Base-by-base conservation (phyloP, 2,113 vertebrate species). In the Capreolus pygargus region DNA sequence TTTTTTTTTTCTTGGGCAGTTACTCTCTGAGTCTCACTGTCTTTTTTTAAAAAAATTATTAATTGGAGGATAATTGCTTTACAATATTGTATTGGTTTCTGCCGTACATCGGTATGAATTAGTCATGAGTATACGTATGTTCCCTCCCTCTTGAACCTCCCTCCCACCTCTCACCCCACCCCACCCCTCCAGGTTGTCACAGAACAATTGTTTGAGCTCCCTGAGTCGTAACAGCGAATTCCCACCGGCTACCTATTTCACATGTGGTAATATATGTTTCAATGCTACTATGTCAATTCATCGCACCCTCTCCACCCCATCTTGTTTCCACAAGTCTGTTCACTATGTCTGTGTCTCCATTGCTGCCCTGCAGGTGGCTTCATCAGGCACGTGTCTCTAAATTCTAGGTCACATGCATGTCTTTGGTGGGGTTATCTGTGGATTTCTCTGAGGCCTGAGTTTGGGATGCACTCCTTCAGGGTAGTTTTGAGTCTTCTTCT, bases 1-100 rank as follows among this genome's bases (percentile, higher is more conserved):
- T 92, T 95, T 95, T 90, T 90, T 86, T 90, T 86, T 6, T n/a
- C 61, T 70, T 70, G 67, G 64, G n/a, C 67, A 23, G n/a, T 70
- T 36, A 70, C 17, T 70, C 64, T 70, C 67, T 39, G n/a, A 70
- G n/a, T 70, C n/a, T 43, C 23, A 43, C 21, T 76, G 36, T 76
- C 70, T 76, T 76, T 74, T 74, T 39, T 39, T 2, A 25, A 74
- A 74, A 61, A 74, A 23, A 6, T 6, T 39, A 74, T 74, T 23
- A 43, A 39, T 74, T 74, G 70, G 21, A 43, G 21, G 36, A 43
- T 74, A 74, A 74, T 43, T 43, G 36, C 36, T 74, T 74, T 39
- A 25, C 36, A 74, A 3, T 74, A 74, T 74, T 25, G 67, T 74
- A 39, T 74, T 39, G 67, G 67, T 25, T 74, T 74, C 67, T 74